Conservation (phyloP, 2,113 vertebrate species). For the Tamias sibiricus region DNA sequence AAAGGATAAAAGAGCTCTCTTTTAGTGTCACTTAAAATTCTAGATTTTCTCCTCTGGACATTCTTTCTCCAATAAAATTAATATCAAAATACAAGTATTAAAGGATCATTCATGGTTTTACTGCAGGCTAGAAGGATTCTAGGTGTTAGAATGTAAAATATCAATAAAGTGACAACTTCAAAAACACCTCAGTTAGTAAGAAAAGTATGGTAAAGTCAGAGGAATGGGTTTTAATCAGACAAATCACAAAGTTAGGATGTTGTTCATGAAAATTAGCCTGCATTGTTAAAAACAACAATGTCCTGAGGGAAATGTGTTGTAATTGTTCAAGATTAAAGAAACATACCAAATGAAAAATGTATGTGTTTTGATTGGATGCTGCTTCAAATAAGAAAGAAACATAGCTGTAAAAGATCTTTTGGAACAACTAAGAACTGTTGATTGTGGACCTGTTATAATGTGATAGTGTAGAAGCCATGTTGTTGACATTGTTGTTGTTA, state of each 20-base stretch:
- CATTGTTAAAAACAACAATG: background rate
- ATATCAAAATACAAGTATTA: background rate
- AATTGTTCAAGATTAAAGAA: background rate
- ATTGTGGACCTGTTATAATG: background rate
- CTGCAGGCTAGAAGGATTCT: background rate
- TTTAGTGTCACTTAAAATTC: background rate
- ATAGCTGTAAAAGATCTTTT: background rate
- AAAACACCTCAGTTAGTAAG: background rate
- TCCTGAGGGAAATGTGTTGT: background rate
- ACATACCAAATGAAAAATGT: background rate
- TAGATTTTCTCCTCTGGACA: background rate
- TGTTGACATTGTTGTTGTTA: no score
- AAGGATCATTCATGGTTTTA: background rate
- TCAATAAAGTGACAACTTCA: no score
- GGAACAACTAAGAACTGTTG: background rate
- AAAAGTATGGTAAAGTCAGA: background rate
- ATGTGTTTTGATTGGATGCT: background rate
- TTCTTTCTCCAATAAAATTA: background rate
- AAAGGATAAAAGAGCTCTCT: background rate
- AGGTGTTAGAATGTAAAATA: background rate
- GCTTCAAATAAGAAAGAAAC: constrained; percentile 2
- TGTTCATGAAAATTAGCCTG: background rate
- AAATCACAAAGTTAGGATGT: background rate
- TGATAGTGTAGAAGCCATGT: background rate
- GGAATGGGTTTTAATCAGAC: background rate